A percentile compares a stretch with the other conserved stretches of the same genome.
phyloP scores from a whole-genome alignment of 2,888 invertebrate genomes.

The Galerucella pusilla region DNA sequence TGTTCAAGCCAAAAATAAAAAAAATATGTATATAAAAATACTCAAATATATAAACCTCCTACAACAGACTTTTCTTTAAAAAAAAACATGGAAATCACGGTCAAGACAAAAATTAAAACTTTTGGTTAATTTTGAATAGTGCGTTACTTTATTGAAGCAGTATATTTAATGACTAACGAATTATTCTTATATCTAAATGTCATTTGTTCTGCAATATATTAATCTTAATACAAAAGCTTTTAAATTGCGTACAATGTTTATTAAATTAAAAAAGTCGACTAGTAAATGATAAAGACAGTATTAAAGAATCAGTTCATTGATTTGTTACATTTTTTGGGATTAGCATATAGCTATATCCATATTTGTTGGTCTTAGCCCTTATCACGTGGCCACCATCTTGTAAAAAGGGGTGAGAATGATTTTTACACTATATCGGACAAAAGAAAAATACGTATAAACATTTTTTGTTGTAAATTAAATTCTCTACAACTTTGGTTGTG shows the following conservation, averaged over 20 bases:
- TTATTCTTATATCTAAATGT: conserved; percentile 4
- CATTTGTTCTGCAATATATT: conserved; percentile 6
- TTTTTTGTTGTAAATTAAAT: too few relatives aligned
- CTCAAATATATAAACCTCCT: background rate
- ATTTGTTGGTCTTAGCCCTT: too few relatives aligned
- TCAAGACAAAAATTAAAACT: background rate
- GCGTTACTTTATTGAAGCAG: background rate
- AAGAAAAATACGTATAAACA: too few relatives aligned
- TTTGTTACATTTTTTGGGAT: too few relatives aligned
- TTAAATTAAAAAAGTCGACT: too few relatives aligned
- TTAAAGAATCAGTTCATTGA: too few relatives aligned
- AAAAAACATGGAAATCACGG: background rate
- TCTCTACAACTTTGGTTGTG: too few relatives aligned
- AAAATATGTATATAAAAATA: background rate
- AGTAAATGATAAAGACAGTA: too few relatives aligned
- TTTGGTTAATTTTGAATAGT: background rate
- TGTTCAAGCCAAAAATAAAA: background rate
- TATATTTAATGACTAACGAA: background rate
- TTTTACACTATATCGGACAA: too few relatives aligned
- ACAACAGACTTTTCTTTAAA: background rate
- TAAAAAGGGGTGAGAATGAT: too few relatives aligned
- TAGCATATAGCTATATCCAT: too few relatives aligned
- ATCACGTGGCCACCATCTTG: too few relatives aligned
- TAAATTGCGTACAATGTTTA: background rate
- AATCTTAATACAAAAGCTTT: conserved; percentile 1